Base-by-base conservation (phyloP, 2,797 vertebrate species). In the Micromesistius poutassou region DNA sequence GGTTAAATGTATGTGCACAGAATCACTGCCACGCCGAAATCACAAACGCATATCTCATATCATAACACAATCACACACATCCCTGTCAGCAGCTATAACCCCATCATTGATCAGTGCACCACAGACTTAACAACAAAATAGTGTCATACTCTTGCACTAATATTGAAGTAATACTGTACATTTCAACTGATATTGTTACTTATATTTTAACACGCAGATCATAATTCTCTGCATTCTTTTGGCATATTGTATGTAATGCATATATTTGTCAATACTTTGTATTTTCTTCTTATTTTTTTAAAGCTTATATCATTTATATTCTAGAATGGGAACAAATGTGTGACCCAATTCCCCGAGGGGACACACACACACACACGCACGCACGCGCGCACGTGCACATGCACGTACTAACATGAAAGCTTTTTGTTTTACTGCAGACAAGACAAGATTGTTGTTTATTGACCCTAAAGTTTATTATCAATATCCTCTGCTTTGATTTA, bases 401-500 rank as follows among this genome's bases (percentile, higher is more conserved):
- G 12, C 40, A 55, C 12, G 16, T 3, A 22, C 10, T 5, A 1
- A 55, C 46, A 55, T 1, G 46, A 3, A 7, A 62, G 55, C 55
- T 19, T 55, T 42, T 62, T 62, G 7, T 8, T 62, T 62, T 1
- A 62, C 16, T 5, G 19, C 19, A 50, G 14, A 50, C 55, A 8
- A 62, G 55, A 62, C n/a, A 62, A 62, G 55, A 10, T 19, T n/a
- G 36, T 55, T 22, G 16, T 55, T 22, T 55, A n/a, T 55, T 22
- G 4, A 55, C 22, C 46, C 3, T 55, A 16, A 62, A 25, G 55
- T n/a, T 25, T 19, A 25, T 62, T 62, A 62, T 62, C 19, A 55
- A 25, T 25, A 62, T 62, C 55, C 55, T 82, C 70, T 71, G n/a
- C n/a, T 50, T 35, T 42, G 42, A 74, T 40, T 40, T 28, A 12